A percentile compares a stretch with the other conserved stretches of the same genome.
Conservation (phyloP, 2,113 vertebrate genomes). For the Phainopepla nitens region DNA sequence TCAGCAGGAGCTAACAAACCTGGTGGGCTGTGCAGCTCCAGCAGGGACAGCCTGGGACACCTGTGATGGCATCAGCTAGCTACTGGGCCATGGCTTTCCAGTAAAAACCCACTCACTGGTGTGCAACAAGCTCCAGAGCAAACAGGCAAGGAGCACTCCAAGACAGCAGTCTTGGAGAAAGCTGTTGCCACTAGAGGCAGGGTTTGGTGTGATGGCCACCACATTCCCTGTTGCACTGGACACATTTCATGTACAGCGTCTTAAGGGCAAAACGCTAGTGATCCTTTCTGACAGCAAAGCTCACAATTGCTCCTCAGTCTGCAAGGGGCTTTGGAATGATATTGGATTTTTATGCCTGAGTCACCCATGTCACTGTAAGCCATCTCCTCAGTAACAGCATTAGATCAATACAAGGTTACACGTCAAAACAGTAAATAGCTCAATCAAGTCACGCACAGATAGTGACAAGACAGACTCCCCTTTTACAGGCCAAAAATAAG, state of each 20-base stretch:
- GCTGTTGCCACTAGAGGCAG: neutral
- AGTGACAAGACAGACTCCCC: neutral
- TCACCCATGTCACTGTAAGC: neutral
- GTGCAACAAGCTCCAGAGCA: neutral
- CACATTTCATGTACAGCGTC: accelerated
- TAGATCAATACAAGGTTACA: neutral
- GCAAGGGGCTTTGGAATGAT: neutral
- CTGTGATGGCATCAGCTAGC: neutral
- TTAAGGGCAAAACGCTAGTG: neutral
- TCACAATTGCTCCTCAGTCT: neutral
- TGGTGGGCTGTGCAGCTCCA: neutral
- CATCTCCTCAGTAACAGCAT: neutral
- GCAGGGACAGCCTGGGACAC: neutral
- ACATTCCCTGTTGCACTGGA: neutral
- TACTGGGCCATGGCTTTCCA: neutral
- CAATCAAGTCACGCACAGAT: neutral
- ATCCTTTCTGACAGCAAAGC: neutral
- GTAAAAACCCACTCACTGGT: neutral
- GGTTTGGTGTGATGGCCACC: neutral
- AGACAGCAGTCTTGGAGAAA: neutral
- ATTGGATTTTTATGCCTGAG: neutral
- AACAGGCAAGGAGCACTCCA: neutral
- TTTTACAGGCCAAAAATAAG: neutral
- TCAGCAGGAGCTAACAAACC: neutral
- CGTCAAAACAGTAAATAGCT: neutral